Conservation (phyloP, 2,113 vertebrate species). For the Ahaetulla prasina region DNA sequence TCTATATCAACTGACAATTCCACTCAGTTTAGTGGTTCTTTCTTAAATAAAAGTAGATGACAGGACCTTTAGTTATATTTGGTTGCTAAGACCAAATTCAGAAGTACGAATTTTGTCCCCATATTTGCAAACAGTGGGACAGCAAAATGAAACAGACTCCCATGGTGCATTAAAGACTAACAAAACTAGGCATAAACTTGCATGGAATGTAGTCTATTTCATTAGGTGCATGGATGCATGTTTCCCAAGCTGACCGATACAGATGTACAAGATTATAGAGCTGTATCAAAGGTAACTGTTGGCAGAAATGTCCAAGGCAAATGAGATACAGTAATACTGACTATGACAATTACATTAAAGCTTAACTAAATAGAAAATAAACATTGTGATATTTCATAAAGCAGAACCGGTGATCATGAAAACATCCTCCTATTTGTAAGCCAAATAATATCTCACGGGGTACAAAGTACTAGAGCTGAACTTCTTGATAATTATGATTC, state of each 20-base stretch:
- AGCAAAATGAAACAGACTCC: neutral
- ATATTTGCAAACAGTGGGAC: neutral
- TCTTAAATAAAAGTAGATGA: neutral
- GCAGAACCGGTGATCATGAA: neutral
- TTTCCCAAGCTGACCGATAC: neutral
- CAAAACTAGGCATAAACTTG: neutral
- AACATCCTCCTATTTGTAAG: neutral
- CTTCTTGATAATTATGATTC: neutral
- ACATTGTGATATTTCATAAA: neutral
- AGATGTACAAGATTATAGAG: neutral
- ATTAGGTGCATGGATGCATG: neutral
- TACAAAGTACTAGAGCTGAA: neutral
- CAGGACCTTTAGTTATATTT: neutral
- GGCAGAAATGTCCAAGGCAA: too few species aligned
- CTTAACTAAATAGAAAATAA: neutral
- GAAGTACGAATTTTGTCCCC: neutral
- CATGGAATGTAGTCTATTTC: neutral
- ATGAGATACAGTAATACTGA: neutral
- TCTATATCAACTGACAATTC: neutral
- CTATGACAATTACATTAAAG: neutral
- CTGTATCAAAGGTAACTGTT: neutral
- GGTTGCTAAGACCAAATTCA: neutral
- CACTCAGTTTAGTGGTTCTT: neutral
- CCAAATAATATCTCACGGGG: neutral
- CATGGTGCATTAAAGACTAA: neutral